phyloP scores from a whole-genome alignment of 2,888 invertebrate species.

The Eristalinus sepulchralis region DNA sequence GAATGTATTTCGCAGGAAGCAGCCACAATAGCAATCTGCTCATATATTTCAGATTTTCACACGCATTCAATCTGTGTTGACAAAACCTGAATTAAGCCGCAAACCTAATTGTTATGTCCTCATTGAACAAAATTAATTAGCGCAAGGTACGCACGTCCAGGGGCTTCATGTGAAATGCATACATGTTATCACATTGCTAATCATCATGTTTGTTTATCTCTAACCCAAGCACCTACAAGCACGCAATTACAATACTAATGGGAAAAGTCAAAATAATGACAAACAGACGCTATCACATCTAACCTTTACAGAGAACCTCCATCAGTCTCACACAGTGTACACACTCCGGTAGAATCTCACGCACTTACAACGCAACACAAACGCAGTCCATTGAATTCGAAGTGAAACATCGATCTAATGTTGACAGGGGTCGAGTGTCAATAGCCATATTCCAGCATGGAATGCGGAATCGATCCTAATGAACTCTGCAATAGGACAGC shows the following conservation, averaged over 20 bases:
- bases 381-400: neutral
- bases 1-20: too few species aligned
- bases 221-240: neutral
- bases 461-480: neutral
- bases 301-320: neutral
- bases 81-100: neutral
- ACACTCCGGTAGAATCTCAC: neutral
- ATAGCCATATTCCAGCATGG: neutral
- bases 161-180: constrained; percentile 4
- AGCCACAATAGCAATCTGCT: too few species aligned
- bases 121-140: neutral
- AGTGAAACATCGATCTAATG: neutral
- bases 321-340: neutral
- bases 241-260: constrained; percentile 20
- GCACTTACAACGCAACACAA: neutral
- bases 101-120: neutral
- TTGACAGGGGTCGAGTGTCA: neutral
- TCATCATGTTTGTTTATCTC: constrained; percentile 19
- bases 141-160: neutral
- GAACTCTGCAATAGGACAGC: neutral
- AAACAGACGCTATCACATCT: constrained; percentile 9
- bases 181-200: constrained; percentile 6
- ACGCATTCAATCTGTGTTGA: neutral
- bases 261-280: constrained; percentile 1
- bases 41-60: too few species aligned